These are phyloP conservation scores for Sarcophaga caerulescens DNA, from an alignment of 2,888 invertebrate species.

Conservation along the genomic window DNA sequence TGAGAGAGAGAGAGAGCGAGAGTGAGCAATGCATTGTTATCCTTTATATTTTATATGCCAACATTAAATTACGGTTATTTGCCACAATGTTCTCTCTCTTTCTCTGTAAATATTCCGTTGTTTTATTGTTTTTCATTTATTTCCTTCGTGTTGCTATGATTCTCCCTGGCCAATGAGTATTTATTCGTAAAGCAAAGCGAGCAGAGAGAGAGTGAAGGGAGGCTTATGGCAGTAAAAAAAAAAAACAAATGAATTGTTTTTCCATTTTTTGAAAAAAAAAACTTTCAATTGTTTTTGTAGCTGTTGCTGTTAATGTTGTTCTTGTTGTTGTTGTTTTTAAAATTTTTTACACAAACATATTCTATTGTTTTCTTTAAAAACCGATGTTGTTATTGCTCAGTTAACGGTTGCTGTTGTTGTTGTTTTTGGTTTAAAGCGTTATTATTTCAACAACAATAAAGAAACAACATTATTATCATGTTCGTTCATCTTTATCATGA, in stretches of 20 bases:
- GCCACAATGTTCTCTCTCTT: no score
- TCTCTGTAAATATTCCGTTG: no score
- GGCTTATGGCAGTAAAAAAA: no score
- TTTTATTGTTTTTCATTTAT: no score
- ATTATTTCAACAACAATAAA: conserved; percentile 25
- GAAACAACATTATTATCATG: conserved; percentile 28
- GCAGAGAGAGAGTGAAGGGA: no score
- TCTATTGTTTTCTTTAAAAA: conserved; percentile 25
- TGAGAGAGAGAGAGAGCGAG: neutral
- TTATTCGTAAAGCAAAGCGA: no score
- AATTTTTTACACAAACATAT: neutral
- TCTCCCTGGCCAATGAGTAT: no score
- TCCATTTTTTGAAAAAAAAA: neutral
- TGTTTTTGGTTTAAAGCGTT: conserved; percentile 26
- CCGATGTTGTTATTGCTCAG: conserved; percentile 40
- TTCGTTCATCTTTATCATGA: conserved; percentile 39
- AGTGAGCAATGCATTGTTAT: no score
- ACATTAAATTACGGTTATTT: no score
- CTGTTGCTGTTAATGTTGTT: neutral
- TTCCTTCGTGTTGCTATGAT: no score
- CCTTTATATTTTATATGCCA: no score
- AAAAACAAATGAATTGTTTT: no score
- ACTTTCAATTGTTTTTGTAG: conserved; percentile 46
- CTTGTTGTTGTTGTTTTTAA: neutral
- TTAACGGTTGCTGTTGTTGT: conserved; percentile 43